Percentiles rank a stretch among this genome's conserved stretches.
Evolutionary conservation across 2,888 invertebrate species (phyloP).

Genomic region (Tenthredo notha): DNA sequence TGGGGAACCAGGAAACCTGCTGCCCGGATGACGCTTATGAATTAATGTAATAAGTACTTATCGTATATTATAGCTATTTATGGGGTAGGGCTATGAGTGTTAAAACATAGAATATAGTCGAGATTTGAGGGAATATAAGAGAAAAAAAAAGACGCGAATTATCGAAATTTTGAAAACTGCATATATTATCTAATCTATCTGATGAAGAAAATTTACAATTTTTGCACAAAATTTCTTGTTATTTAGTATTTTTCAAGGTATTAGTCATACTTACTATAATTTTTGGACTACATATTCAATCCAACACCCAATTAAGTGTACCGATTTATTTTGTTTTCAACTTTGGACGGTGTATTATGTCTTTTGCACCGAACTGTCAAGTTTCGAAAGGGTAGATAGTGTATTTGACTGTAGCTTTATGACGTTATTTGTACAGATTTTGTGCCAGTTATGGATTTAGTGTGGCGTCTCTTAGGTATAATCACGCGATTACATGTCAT

Average conservation of each 20-base stretch:
- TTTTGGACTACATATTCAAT: background rate
- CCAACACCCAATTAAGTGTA: background rate
- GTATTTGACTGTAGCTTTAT: background rate
- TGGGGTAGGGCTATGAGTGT: background rate
- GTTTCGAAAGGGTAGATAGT: background rate
- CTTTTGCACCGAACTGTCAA: background rate
- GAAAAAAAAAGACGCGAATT: no score
- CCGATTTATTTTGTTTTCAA: background rate
- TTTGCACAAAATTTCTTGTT: background rate
- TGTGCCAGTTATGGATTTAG: background rate
- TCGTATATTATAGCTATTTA: background rate
- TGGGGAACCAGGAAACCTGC: background rate
- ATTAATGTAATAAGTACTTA: background rate
- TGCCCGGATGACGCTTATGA: background rate
- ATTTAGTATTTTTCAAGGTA: background rate
- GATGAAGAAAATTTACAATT: background rate
- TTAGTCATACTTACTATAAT: background rate
- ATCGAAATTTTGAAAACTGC: background rate
- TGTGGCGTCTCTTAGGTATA: background rate
- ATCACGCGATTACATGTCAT: background rate
- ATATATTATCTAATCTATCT: background rate
- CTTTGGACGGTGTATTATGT: background rate
- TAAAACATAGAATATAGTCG: background rate
- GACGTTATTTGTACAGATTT: background rate
- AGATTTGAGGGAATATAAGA: background rate